Evolutionary conservation across 1,140 invertebrate species (phyloP).

Genomic region (Sinonovacula constricta): DNA sequence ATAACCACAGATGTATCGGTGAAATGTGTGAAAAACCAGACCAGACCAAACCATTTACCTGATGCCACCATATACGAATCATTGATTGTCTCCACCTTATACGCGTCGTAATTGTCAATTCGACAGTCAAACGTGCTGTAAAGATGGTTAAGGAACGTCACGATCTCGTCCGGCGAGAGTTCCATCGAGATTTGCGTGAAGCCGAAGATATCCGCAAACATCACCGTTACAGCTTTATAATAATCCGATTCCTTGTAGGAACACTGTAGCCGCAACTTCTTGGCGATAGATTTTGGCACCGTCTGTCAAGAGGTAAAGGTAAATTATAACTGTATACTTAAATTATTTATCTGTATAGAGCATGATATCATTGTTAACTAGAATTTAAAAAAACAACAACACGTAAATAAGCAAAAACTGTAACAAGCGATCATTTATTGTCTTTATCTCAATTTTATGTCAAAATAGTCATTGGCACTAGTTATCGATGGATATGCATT

Average conservation of each 20-base stretch:
- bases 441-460: too few species aligned
- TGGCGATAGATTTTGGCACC: conserved; percentile 78
- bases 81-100: conserved; percentile 66
- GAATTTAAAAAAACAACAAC: too few species aligned
- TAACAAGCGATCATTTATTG: too few species aligned
- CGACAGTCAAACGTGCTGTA: conserved; percentile 57
- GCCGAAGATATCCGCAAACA: conserved; percentile 74
- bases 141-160: conserved; percentile 61
- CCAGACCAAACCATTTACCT: too few species aligned
- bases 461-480: too few species aligned
- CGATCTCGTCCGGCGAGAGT: conserved; percentile 73
- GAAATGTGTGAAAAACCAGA: too few species aligned
- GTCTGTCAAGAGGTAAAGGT: conserved; percentile 60
- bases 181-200: conserved; percentile 58
- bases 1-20: too few species aligned
- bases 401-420: too few species aligned
- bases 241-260: conserved; percentile 52
- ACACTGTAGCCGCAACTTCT: conserved; percentile 14
- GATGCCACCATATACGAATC: conserved; percentile 66
- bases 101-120: conserved; percentile 63
- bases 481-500: too few species aligned
- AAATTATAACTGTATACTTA: background rate
- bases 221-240: conserved; percentile 73
- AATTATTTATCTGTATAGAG: too few species aligned
- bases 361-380: too few species aligned